Conservation (phyloP, 92 coral and sea anemone genomes). For the Paramuricea clavata region DNA sequence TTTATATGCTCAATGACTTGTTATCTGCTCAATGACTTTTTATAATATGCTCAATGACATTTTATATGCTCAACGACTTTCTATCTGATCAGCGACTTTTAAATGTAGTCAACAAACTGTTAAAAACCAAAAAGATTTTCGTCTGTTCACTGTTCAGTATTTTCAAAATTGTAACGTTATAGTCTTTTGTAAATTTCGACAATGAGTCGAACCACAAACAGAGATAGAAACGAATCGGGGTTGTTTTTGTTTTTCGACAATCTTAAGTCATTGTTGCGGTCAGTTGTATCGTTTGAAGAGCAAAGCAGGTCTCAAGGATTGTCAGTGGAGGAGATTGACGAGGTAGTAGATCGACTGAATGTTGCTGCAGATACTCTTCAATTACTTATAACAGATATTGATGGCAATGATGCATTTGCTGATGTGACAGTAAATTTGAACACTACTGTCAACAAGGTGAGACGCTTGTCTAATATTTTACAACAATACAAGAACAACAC, state of each 20-base stretch:
- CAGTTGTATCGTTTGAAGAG: neutral
- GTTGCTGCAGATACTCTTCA: constrained; percentile 34
- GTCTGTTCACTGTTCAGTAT: no score
- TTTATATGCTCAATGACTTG: no score
- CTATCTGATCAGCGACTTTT: no score
- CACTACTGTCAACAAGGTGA: neutral
- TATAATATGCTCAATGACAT: no score
- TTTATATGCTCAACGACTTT: no score
- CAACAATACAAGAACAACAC: neutral
- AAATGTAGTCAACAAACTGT: no score
- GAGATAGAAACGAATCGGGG: neutral
- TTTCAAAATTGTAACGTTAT: no score
- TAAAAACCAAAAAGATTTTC: no score
- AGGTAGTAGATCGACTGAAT: constrained; percentile 16
- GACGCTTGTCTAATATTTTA: neutral
- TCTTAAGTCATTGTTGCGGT: neutral
- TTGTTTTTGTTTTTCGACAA: neutral
- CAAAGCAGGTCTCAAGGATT: neutral
- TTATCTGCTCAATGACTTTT: no score
- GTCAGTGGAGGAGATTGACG: constrained; percentile 6
- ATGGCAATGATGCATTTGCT: neutral
- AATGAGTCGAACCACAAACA: neutral
- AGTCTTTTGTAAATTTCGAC: no score
- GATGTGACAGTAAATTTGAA: constrained; percentile 6
- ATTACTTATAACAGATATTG: constrained; percentile 39